Conservation (phyloP, 2,113 vertebrate genomes). For the Odocoileus hemionus region DNA sequence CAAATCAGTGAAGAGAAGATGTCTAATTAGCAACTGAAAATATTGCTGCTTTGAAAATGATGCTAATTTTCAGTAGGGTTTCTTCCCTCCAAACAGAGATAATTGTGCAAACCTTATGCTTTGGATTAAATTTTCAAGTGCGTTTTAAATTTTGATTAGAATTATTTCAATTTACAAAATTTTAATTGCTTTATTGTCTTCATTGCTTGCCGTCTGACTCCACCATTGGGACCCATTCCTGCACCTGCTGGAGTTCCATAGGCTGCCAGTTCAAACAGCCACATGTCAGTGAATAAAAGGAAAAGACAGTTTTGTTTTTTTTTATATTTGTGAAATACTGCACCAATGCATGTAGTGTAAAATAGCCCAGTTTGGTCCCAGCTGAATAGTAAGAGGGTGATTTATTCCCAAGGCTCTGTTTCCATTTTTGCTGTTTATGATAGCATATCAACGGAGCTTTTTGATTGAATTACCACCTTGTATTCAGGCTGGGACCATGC, state of each 20-base stretch:
- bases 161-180: constrained; percentile 59
- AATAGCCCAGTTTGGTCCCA: constrained; percentile 54
- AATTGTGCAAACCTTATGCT: constrained; percentile 10
- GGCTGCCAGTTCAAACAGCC: constrained; percentile 57
- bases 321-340: constrained; percentile 66
- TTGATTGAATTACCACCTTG: constrained; percentile 72
- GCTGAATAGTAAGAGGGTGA: constrained; percentile 64
- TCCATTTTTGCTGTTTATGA: constrained; percentile 71
- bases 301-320: constrained; percentile 2
- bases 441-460: constrained; percentile 63
- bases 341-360: constrained; percentile 46
- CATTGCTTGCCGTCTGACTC: background rate
- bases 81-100: background rate
- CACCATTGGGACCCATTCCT: constrained; percentile 26
- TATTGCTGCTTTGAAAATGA: constrained; percentile 32
- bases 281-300: constrained; percentile 72
- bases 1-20: background rate
- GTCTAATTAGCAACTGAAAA: constrained; percentile 31
- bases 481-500: constrained; percentile 68
- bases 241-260: constrained; percentile 40
- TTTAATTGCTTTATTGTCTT: constrained; percentile 56
- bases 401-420: constrained; percentile 62
- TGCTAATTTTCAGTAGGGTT: constrained; percentile 21
- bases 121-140: constrained; percentile 63
- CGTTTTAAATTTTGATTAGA: constrained; percentile 56